phyloP scores from a whole-genome alignment of 2,888 invertebrate species.

The Eupithecia subfuscata region DNA sequence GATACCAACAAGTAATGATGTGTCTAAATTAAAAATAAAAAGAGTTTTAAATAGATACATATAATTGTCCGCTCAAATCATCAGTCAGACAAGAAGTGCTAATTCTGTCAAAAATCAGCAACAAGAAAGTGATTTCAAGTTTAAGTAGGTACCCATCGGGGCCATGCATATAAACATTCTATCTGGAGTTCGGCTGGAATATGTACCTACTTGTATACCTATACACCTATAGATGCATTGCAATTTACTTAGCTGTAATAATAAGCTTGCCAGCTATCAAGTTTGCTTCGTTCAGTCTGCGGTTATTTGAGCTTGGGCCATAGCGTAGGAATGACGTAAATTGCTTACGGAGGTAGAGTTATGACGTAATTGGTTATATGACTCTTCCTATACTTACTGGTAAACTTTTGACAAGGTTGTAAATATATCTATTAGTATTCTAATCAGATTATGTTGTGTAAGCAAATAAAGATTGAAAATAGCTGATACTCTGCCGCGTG shows the following conservation, averaged over 20 bases:
- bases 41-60: no score
- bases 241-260: neutral
- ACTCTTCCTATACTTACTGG: neutral
- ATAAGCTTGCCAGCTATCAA: neutral
- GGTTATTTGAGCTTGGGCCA: conserved; percentile 19
- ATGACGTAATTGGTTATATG: conserved; percentile 1
- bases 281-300: conserved; percentile 23
- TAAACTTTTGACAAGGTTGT: conserved; percentile 1
- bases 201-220: no score
- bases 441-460: neutral
- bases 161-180: no score
- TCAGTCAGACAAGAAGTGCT: neutral
- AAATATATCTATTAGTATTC: neutral
- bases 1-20: no score
- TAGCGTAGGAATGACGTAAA: conserved; percentile 35
- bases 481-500: conserved; percentile 1
- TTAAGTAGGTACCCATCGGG: no score
- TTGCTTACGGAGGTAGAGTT: conserved; percentile 24
- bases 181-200: no score
- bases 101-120: no score
- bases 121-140: no score
- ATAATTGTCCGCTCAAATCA: neutral
- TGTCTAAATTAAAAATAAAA: no score
- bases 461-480: neutral
- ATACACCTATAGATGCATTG: neutral